phyloP scores from a whole-genome alignment of 2,888 invertebrate genomes.

The Xylota sylvarum region DNA sequence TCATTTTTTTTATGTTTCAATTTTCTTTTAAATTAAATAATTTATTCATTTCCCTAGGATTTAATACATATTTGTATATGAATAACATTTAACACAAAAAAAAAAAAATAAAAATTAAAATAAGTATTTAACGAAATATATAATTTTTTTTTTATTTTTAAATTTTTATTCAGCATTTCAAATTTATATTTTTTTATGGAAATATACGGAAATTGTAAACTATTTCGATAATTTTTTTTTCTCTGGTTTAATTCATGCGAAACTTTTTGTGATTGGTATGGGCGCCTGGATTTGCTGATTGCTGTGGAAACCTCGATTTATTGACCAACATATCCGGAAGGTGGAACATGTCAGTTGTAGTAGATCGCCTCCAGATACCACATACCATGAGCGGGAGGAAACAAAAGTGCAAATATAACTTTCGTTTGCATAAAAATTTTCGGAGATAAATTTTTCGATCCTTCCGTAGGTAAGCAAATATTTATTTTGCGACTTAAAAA shows the following conservation, averaged over 20 bases:
- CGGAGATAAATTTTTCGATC: not conserved
- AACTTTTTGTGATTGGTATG: constrained; percentile 15
- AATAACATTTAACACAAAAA: constrained; percentile 39
- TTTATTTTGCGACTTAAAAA: constrained; percentile 9
- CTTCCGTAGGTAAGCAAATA: constrained; percentile 13
- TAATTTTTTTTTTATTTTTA: too few species aligned
- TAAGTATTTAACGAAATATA: constrained; percentile 16
- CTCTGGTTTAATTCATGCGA: not conserved
- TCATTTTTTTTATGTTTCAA: constrained; percentile 57
- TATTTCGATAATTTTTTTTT: not conserved
- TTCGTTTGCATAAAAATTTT: constrained; percentile 33
- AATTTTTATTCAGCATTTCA: not conserved
- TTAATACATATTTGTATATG: constrained; percentile 54
- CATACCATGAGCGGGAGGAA: constrained; percentile 5
- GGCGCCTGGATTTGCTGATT: constrained; percentile 48
- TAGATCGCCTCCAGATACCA: constrained; percentile 43
- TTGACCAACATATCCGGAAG: constrained; percentile 34
- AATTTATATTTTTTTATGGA: constrained; percentile 1
- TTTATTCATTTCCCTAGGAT: constrained; percentile 76
- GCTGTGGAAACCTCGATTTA: constrained; percentile 65
- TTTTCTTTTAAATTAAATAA: constrained; percentile 71
- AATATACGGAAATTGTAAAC: too few species aligned
- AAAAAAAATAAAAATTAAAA: constrained; percentile 37
- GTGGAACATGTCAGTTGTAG: constrained; percentile 8
- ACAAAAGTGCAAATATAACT: not conserved